Conservation (phyloP, 2,888 invertebrate species). For the Hyalella azteca region DNA sequence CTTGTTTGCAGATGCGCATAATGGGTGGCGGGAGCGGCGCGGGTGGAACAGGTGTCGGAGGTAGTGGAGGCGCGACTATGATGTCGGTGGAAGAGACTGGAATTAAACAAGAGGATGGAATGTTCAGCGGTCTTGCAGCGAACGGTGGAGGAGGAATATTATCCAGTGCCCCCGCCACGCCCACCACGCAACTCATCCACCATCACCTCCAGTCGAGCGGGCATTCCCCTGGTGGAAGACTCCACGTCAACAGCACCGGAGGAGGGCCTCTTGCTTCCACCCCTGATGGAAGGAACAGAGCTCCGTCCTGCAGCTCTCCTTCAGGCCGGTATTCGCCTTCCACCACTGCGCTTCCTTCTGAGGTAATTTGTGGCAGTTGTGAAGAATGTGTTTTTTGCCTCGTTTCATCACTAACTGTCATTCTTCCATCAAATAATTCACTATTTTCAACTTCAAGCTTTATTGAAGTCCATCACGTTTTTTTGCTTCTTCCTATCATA, state of each 20-base stretch:
- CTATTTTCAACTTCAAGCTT: no score
- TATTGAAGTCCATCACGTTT: no score
- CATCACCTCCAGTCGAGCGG: conserved; percentile 27
- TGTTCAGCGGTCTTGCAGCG: not conserved
- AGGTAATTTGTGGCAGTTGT: conserved; percentile 40
- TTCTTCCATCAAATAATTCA: no score
- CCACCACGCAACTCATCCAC: conserved; percentile 41
- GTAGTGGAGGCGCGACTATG: not conserved
- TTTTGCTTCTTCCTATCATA: no score
- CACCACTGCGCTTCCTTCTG: conserved; percentile 55
- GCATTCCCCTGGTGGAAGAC: conserved; percentile 14
- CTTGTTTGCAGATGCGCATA: conserved; percentile 10
- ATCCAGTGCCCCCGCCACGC: conserved; percentile 29
- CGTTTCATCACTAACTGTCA: no score
- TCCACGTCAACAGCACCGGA: not conserved
- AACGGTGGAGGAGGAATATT: conserved; percentile 2
- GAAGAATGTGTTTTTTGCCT: no score
- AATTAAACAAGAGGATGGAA: conserved; percentile 16
- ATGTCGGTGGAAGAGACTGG: not conserved
- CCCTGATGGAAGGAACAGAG: not conserved
- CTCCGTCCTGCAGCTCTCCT: conserved; percentile 48
- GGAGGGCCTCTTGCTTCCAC: not conserved
- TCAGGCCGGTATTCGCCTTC: conserved; percentile 54
- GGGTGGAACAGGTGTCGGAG: not conserved
- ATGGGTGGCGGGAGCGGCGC: not conserved